Conservation (phyloP, 1,140 invertebrate genomes). For the Zaprionus gabonicus region DNA sequence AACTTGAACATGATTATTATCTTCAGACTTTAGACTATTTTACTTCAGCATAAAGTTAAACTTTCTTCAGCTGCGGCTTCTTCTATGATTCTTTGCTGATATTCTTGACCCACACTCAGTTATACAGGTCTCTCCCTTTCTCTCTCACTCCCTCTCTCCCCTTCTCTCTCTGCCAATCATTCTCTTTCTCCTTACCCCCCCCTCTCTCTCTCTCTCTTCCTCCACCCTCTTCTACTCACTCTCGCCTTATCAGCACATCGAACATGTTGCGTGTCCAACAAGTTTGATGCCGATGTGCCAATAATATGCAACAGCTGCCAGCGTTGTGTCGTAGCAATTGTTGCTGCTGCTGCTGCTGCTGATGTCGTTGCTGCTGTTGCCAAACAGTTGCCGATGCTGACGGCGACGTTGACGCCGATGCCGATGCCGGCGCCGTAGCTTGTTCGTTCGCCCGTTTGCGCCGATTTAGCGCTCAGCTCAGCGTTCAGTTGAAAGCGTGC, state of each 20-base stretch:
- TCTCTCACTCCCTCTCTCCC: slow-evolving; percentile 3
- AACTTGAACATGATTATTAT: no score
- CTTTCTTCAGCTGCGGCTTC: no score
- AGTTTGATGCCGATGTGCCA: slow-evolving; percentile 68
- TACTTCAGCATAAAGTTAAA: no score
- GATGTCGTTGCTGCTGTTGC: slow-evolving; percentile 31
- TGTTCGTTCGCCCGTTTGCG: slow-evolving; percentile 45
- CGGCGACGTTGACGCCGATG: slow-evolving; percentile 4
- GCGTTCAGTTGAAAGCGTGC: slow-evolving; percentile 76
- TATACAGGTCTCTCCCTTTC: background rate
- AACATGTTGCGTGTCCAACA: slow-evolving; percentile 68
- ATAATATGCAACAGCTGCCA: slow-evolving; percentile 75
- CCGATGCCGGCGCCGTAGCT: slow-evolving; percentile 20
- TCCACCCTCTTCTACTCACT: background rate
- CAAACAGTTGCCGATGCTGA: slow-evolving; percentile 42
- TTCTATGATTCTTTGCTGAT: no score
- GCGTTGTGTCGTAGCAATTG: slow-evolving; percentile 20
- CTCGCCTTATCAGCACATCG: slow-evolving; percentile 58
- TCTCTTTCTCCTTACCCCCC: no score
- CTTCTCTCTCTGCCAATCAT: background rate
- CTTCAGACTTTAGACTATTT: no score
- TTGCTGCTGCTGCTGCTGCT: slow-evolving; percentile 28
- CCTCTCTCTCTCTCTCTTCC: slow-evolving; percentile 22
- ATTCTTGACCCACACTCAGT: no score
- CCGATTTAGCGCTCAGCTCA: slow-evolving; percentile 68